Base-by-base conservation (phyloP, 1,140 invertebrate genomes). In the Leucophenga varia region DNA sequence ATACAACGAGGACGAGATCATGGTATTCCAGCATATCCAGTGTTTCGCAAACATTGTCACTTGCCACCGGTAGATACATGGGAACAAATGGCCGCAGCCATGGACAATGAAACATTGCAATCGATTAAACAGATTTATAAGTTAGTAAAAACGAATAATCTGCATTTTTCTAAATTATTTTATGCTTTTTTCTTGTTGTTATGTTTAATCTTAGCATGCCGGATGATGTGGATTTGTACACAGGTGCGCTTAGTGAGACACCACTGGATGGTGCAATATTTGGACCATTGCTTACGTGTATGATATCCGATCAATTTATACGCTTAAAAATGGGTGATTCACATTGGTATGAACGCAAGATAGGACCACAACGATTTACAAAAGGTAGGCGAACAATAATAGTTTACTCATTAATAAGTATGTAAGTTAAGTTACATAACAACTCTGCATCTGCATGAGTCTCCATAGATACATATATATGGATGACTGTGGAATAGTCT, bases 1-100 rank as follows among this genome's bases (percentile, higher is more conserved):
- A 89, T 94, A 49, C 89, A 93, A 64, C 80, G 90, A 34, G 93
- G 91, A 0, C 76, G 93, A 18, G 93, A 96, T 78, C 90, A 95
- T 72, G 93, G 93, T 1, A 77, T 95, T 14, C 86, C 90, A 0
- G 74, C 85, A 1, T 97, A 96, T 76, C 81, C 83, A 0, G 77
- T 79, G 8, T 94, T 86, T 82, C 78, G 91, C 17, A 77, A 86
- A 54, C 81, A 85, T 61, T 95, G 91, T 56, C 85, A 85, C 0
- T 75, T 93, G 31, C 79, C 80, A 2, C 77, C 79, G 32, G 85
- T 87, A 0, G 75, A 64, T 10, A 84, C 64, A 12, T 97, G 95
- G 76, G 79, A 84, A 1, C 90, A 96, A 60, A 79, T 98, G 5
- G 70, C 76, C 1, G 69, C 59, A 0, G 76, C 85, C 6, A 77